phyloP scores from a whole-genome alignment of 1,140 invertebrate species.

The Thaumatotibia leucotreta region DNA sequence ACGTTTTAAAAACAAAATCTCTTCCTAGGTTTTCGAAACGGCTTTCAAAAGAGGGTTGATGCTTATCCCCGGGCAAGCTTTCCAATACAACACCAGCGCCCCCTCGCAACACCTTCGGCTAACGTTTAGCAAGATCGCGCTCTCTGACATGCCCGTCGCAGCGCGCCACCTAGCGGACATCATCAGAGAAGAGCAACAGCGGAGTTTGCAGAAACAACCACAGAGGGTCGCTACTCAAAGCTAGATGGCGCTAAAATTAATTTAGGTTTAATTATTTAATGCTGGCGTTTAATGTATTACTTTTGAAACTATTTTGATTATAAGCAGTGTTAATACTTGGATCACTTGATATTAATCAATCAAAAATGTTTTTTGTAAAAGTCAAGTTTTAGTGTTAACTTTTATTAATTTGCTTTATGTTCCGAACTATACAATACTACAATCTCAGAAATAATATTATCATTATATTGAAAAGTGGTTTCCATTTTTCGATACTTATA shows the following conservation, averaged over 20 bases:
- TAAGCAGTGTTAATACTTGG: too few species aligned
- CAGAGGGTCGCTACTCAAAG: constrained; percentile 38
- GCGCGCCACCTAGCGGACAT: constrained; percentile 64
- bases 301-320: too few species aligned
- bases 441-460: too few species aligned
- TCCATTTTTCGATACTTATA: too few species aligned
- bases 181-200: constrained; percentile 63
- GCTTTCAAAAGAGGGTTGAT: constrained; percentile 78
- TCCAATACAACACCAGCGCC: constrained; percentile 77
- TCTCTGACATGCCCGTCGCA: constrained; percentile 80
- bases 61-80: constrained; percentile 84
- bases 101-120: constrained; percentile 82
- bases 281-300: not conserved
- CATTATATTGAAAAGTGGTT: too few species aligned
- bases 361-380: too few species aligned
- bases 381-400: too few species aligned
- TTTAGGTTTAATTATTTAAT: not conserved
- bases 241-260: constrained; percentile 35
- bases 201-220: constrained; percentile 18
- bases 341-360: too few species aligned
- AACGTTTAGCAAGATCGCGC: constrained; percentile 81
- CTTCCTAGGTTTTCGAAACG: constrained; percentile 50
- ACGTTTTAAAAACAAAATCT: not conserved
- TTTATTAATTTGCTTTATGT: too few species aligned
- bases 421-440: too few species aligned